These are phyloP conservation scores for Illadopsis cleaveri DNA, from an alignment of 2,113 vertebrate species.

Conservation along the genomic window DNA sequence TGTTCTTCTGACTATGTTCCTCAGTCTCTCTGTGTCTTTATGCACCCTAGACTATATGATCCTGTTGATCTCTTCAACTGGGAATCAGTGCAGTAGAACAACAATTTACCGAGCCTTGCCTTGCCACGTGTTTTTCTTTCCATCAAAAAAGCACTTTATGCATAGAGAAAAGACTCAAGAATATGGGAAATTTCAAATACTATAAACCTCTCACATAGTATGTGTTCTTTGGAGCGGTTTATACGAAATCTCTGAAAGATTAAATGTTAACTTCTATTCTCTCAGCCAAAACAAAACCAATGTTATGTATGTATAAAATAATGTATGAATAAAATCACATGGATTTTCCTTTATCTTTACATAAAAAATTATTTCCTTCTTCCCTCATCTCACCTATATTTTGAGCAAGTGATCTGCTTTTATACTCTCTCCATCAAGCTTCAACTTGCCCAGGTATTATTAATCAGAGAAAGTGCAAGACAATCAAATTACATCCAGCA, in stretches of 20 bases:
- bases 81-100: neutral
- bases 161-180: neutral
- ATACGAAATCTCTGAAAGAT: neutral
- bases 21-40: neutral
- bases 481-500: slow-evolving; percentile 31
- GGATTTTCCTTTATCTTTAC: neutral
- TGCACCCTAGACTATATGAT: neutral
- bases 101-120: neutral
- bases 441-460: neutral
- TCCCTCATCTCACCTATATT: neutral
- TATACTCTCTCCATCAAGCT: neutral
- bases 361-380: neutral
- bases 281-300: neutral
- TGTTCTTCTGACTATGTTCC: neutral
- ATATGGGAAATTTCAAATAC: neutral
- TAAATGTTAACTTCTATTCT: neutral
- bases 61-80: neutral
- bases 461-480: slow-evolving; percentile 34
- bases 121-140: neutral
- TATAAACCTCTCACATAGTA: neutral
- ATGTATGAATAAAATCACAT: neutral
- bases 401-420: neutral
- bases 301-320: neutral
- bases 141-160: neutral
- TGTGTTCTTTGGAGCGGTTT: neutral